Evolutionary conservation across 2,113 vertebrate species (phyloP).

Genomic region (Rissa tridactyla): DNA sequence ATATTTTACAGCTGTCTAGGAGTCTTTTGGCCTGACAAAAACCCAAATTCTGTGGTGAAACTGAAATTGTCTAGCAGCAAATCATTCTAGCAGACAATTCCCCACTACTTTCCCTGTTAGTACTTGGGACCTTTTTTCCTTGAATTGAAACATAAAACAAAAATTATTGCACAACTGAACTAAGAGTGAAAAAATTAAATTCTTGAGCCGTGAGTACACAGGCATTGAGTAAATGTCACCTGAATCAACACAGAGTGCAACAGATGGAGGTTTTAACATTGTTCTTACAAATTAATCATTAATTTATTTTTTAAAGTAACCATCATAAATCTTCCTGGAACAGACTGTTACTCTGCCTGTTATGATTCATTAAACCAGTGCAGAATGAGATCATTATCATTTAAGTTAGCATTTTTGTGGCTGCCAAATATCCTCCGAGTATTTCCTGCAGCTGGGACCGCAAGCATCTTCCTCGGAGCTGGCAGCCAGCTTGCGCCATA

Average conservation of each 20-base stretch:
- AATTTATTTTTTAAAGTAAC: not conserved
- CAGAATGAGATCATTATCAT: constrained; percentile 5
- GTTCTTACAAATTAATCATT: constrained; percentile 1
- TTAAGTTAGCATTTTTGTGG: not conserved
- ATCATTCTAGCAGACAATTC: not conserved
- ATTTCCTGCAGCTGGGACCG: not conserved
- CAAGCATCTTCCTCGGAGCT: not conserved
- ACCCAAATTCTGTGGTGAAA: not conserved
- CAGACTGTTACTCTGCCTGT: not conserved
- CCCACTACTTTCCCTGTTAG: not conserved
- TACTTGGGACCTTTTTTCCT: not conserved
- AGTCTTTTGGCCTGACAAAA: not conserved
- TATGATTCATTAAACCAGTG: constrained; percentile 1
- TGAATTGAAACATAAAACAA: not conserved
- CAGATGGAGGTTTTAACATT: not conserved
- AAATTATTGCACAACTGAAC: not conserved
- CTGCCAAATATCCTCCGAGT: not conserved
- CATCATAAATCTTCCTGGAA: not conserved
- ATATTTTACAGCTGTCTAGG: not conserved
- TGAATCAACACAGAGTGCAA: not conserved
- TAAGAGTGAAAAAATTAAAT: not conserved
- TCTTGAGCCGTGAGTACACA: not conserved
- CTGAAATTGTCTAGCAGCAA: not conserved
- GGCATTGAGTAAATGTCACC: constrained; percentile 3
- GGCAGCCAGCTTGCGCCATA: not conserved